Conservation (phyloP, 1,140 invertebrate species). For the Onthophagus taurus region DNA sequence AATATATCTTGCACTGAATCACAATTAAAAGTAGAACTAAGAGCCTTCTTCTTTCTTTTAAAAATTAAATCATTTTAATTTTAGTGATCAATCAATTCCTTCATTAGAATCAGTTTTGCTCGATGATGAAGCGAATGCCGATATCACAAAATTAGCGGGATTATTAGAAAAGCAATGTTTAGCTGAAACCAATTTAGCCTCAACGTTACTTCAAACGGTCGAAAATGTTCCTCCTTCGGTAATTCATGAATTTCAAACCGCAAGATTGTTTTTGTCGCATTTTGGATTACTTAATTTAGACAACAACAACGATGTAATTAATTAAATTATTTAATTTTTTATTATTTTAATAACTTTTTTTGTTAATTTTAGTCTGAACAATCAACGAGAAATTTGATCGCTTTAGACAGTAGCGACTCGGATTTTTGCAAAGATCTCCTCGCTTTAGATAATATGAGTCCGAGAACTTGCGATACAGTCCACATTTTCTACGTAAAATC, state of each 20-base stretch:
- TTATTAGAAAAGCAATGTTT: conserved; percentile 41
- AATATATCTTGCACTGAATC: no score
- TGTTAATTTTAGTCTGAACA: conserved; percentile 7
- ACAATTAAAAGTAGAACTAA: no score
- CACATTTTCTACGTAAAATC: conserved; percentile 91
- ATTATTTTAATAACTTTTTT: neutral
- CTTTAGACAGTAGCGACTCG: conserved; percentile 61
- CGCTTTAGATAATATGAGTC: conserved; percentile 72
- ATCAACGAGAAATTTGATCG: conserved; percentile 44
- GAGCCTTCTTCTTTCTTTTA: neutral
- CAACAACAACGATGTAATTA: conserved; percentile 41
- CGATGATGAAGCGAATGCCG: conserved; percentile 40
- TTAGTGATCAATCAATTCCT: conserved; percentile 62
- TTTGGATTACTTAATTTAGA: conserved; percentile 85
- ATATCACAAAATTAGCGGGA: conserved; percentile 46
- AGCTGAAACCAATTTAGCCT: conserved; percentile 34
- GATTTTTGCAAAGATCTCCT: conserved; percentile 66
- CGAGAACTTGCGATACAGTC: conserved; percentile 82
- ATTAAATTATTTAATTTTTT: neutral
- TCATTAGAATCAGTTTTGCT: conserved; percentile 51
- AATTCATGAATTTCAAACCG: conserved; percentile 88
- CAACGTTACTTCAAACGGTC: conserved; percentile 40
- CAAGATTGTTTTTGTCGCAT: conserved; percentile 85
- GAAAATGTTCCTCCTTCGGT: conserved; percentile 62
- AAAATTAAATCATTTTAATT: conserved; percentile 14